Percentiles rank a stretch among this genome's conserved stretches.
These are phyloP conservation scores for Vidua chalybeata DNA, from an alignment of 2,113 vertebrate species.

Conservation along the genomic window DNA sequence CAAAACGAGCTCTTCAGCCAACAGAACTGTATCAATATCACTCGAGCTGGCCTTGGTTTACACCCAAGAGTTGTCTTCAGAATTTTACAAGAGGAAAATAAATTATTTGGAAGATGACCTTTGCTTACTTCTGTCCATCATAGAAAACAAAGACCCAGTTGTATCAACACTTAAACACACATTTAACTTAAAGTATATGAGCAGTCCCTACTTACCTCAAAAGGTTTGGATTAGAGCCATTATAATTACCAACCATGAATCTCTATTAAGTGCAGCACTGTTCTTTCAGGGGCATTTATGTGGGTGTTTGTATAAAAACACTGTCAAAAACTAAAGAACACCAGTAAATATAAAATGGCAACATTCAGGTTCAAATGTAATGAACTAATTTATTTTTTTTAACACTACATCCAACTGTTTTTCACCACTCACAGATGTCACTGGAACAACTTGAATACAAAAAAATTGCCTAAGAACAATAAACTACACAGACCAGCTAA, in stretches of 20 bases:
- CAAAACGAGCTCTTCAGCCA: background rate
- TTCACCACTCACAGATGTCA: conserved; percentile 42
- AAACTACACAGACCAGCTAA: conserved; percentile 8
- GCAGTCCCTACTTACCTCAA: conserved; percentile 15
- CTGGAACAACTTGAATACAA: conserved; percentile 9
- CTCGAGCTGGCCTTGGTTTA: background rate
- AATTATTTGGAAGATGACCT: background rate
- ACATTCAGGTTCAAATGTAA: conserved; percentile 49
- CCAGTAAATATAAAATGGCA: conserved; percentile 43
- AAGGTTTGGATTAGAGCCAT: conserved; percentile 32
- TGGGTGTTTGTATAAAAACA: conserved; percentile 60
- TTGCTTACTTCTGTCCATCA: background rate
- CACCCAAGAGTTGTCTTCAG: background rate
- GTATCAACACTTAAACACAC: background rate
- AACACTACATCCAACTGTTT: conserved; percentile 38
- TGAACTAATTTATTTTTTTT: conserved; percentile 64
- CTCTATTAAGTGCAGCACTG: conserved; percentile 22
- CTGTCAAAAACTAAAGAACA: conserved; percentile 42
- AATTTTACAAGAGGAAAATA: background rate
- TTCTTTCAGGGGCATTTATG: conserved; percentile 35
- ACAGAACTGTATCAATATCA: background rate
- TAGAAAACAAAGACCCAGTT: background rate
- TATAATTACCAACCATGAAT: conserved; percentile 28
- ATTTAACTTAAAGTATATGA: background rate
- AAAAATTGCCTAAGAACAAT: conserved; percentile 9